These are phyloP conservation scores for Palythoa grandis DNA, from an alignment of 92 coral and sea anemone species.

Conservation along the genomic window DNA sequence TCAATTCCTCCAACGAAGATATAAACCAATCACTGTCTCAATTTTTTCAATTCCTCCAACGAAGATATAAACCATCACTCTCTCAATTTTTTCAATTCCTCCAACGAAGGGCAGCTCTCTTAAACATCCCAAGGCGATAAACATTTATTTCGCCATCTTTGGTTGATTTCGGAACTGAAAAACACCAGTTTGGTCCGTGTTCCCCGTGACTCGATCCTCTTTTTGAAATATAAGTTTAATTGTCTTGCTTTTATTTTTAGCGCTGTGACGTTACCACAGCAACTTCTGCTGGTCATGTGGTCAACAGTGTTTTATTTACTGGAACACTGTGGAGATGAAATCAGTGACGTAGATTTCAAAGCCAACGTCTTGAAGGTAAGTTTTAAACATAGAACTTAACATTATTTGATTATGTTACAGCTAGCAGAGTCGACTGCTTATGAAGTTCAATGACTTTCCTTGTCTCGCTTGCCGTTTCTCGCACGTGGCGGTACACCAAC, in stretches of 20 bases:
- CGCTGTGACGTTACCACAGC: constrained; percentile 90
- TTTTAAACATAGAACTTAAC: background rate
- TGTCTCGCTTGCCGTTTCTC: too few species aligned
- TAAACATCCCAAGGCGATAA: too few species aligned
- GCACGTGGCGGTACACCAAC: too few species aligned
- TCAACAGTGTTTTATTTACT: constrained; percentile 84
- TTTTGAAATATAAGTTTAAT: too few species aligned
- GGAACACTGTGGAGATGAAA: constrained; percentile 93
- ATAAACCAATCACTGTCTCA: too few species aligned
- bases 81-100: too few species aligned
- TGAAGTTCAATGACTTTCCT: background rate
- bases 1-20: too few species aligned
- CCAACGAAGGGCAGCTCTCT: too few species aligned
- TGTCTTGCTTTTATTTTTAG: constrained; percentile 41
- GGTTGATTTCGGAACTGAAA: too few species aligned
- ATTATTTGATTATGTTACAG: background rate
- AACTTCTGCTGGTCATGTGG: constrained; percentile 89
- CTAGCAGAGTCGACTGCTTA: background rate
- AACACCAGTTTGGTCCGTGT: background rate
- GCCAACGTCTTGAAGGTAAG: constrained; percentile 85
- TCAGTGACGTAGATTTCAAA: constrained; percentile 87
- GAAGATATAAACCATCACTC: too few species aligned
- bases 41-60: too few species aligned
- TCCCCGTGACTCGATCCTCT: background rate
- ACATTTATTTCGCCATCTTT: too few species aligned